Conservation (phyloP, 2,113 vertebrate genomes). For the Empidonax traillii region DNA sequence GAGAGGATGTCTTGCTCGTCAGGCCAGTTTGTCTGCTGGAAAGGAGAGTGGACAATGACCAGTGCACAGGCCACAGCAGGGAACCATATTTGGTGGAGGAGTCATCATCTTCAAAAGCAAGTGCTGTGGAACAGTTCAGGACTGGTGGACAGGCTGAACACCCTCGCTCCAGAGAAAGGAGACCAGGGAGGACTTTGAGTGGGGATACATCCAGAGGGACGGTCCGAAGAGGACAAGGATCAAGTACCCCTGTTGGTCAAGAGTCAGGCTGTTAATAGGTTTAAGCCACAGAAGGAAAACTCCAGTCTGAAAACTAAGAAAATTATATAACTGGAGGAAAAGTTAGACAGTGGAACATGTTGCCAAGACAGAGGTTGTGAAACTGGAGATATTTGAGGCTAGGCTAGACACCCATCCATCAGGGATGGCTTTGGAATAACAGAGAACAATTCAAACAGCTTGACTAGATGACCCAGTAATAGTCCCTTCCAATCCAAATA, state of each 20-base stretch:
- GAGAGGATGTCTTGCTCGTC: neutral
- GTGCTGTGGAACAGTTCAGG: neutral
- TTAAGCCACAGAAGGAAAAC: constrained; percentile 24
- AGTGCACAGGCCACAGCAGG: neutral
- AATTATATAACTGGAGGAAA: constrained; percentile 66
- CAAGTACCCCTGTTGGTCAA: constrained; percentile 43
- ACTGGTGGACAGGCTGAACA: neutral
- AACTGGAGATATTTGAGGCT: constrained; percentile 54
- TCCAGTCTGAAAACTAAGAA: constrained; percentile 36
- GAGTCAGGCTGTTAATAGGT: constrained; percentile 54
- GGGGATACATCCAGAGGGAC: neutral
- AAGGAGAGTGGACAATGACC: neutral
- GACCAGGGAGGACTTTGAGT: neutral
- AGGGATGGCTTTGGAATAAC: constrained; percentile 55
- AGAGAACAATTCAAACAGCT: constrained; percentile 35
- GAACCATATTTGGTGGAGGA: neutral
- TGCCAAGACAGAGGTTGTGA: constrained; percentile 68
- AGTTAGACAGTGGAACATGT: constrained; percentile 54
- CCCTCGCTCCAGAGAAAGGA: neutral
- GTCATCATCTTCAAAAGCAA: neutral
- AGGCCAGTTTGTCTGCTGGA: neutral
- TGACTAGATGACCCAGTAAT: constrained; percentile 58
- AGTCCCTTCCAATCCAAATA: constrained; percentile 61
- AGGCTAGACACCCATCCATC: constrained; percentile 52
- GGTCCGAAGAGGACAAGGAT: constrained; percentile 26